Evolutionary conservation across 2,888 invertebrate species (phyloP), one percentile per base, ranked within the genome.

Genomic region (Patella pellucida): DNA sequence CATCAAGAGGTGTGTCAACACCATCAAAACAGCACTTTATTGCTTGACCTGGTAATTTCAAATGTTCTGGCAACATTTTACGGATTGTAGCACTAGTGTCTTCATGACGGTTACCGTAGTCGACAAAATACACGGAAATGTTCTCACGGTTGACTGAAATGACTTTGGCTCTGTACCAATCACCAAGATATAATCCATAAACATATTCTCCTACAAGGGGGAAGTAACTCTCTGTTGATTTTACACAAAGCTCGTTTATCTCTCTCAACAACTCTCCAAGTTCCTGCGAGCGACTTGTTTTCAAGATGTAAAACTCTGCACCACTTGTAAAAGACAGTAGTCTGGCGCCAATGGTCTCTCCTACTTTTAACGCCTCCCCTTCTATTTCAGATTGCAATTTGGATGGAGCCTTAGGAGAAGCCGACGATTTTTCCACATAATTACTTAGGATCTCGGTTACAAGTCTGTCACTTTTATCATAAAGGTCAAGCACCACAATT

Each of bases 101-200:
- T 41, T 68, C 70, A 54, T 87, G 86, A 11, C 71, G 68, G 78
- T 90, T 90, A 0, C 89, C 88, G 79, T 85, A 89, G 80, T 90
- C 89, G 14, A 89, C 74, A 76, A 85, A 90, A 19, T 70, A 74
- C 3, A 86, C 78, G 7, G 73, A 73, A 52, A 78, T 82, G 4
- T 78, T 75, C 16, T 67, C 73, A 14, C 78, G 74, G 14, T 74
- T 67, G 3, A 84, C 52, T 14, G 76, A 67, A 12, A 78, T 54
- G 15, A 85, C 83, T 51, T 81, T 79, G 12, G 82, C 86, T 27
- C 87, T 76, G 74, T 85, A 85, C 87, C 87, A 87, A 11, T 74
- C 73, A 1, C 77, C 68, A 31, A 85, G 85, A 41, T 73, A 77
- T 71, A 76, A 71, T 0, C 83, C 82, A 41, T 78, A 80, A 2